A percentile compares a stretch with the other conserved stretches of the same genome.
These are phyloP conservation scores for Entelurus aequoreus DNA, from an alignment of 2,113 vertebrate genomes.

Conservation along the genomic window DNA sequence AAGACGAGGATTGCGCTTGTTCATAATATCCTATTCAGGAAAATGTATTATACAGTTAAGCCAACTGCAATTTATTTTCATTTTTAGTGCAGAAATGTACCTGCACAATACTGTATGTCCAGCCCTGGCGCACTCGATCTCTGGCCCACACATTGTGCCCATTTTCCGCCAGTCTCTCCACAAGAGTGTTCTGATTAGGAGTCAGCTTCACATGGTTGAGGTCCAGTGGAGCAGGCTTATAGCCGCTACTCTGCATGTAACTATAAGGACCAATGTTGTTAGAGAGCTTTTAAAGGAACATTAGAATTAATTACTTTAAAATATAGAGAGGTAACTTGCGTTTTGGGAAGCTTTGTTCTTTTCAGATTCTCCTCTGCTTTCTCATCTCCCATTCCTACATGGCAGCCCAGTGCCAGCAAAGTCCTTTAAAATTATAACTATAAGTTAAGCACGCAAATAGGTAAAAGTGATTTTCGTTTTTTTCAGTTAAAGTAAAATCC, in stretches of 20 bases:
- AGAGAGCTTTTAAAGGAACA: too few relatives aligned
- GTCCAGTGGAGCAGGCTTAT: slow-evolving; percentile 86
- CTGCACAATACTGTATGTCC: slow-evolving; percentile 89
- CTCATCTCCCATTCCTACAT: slow-evolving; percentile 91
- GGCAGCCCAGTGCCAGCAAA: slow-evolving; percentile 85
- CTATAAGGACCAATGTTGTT: slow-evolving; percentile 45
- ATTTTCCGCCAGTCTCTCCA: slow-evolving; percentile 87
- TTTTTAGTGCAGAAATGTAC: slow-evolving; percentile 41
- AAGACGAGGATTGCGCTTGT: slow-evolving; percentile 85
- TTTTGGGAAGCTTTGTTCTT: slow-evolving; percentile 86
- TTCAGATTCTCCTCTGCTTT: slow-evolving; percentile 91
- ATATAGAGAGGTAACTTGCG: slow-evolving; percentile 65
- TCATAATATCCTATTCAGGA: slow-evolving; percentile 77
- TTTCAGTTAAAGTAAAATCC: too few relatives aligned
- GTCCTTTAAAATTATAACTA: slow-evolving; percentile 67
- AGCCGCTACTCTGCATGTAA: slow-evolving; percentile 83
- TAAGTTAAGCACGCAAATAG: slow-evolving; percentile 16
- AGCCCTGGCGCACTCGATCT: slow-evolving; percentile 84
- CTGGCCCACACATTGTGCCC: slow-evolving; percentile 91
- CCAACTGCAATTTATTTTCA: neutral
- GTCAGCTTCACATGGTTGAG: slow-evolving; percentile 85
- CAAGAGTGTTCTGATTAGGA: slow-evolving; percentile 85
- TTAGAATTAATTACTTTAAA: neutral
- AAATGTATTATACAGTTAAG: neutral
- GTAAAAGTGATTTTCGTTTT: neutral